phyloP scores from a whole-genome alignment of 37 sponge, comb jelly and placozoan species.

The Diacarnus erythraeanus region DNA sequence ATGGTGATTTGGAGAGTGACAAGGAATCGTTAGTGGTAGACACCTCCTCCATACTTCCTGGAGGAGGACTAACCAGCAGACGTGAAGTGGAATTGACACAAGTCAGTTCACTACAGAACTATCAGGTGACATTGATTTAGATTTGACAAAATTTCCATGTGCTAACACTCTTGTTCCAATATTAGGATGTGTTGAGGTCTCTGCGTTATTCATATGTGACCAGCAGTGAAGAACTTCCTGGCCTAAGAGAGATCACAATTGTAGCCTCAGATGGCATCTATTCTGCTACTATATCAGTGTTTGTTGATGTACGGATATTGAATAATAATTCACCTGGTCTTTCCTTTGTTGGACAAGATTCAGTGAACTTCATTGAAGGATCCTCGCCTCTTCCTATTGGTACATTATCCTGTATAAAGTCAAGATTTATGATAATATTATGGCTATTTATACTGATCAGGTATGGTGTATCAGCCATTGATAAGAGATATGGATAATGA shows the following conservation, averaged over 20 bases:
- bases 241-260: constrained; percentile 34
- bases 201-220: not conserved
- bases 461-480: constrained; percentile 13
- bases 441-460: no score
- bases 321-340: constrained; percentile 64
- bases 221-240: constrained; percentile 26
- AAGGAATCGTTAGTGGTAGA: constrained; percentile 9
- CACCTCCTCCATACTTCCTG: not conserved
- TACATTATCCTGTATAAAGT: not conserved
- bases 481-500: constrained; percentile 52
- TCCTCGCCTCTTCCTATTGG: constrained; percentile 9
- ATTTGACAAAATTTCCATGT: no score
- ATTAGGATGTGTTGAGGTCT: not conserved
- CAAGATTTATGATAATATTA: not conserved
- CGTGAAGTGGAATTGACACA: not conserved
- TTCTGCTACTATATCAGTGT: not conserved
- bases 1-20: not conserved
- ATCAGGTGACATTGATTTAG: constrained; percentile 60
- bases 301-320: constrained; percentile 27
- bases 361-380: constrained; percentile 39
- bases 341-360: constrained; percentile 13
- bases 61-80: not conserved
- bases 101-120: constrained; percentile 1
- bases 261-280: constrained; percentile 28
- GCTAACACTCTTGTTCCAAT: no score